A percentile compares a stretch with the other conserved stretches of the same genome.
phyloP scores from a whole-genome alignment of 1,140 invertebrate genomes.

The Achroia grisella region DNA sequence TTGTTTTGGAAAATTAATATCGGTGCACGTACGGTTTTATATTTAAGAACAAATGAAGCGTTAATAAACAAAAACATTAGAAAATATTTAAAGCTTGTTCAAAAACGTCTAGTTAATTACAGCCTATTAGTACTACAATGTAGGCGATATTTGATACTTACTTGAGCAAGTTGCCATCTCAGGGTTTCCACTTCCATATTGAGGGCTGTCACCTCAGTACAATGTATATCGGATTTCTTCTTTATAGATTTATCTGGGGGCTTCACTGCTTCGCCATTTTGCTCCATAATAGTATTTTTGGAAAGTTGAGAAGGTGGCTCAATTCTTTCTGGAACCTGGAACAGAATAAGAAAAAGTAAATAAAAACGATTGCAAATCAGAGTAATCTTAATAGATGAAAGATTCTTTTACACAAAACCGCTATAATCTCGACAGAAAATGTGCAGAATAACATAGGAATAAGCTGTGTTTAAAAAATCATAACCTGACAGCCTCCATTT shows the following conservation, averaged over 20 bases:
- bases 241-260: constrained; percentile 30
- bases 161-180: constrained; percentile 88
- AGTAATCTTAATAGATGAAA: no score
- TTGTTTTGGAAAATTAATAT: constrained; percentile 11
- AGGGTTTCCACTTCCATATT: constrained; percentile 85
- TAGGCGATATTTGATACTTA: constrained; percentile 34
- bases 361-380: no score
- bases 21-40: constrained; percentile 37
- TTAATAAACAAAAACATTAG: no score
- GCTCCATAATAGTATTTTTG: constrained; percentile 34
- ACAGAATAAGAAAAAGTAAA: constrained; percentile 27
- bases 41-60: background rate
- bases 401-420: no score
- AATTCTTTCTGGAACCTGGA: constrained; percentile 60
- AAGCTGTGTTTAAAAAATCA: no score
- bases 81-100: no score
- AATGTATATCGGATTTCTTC: constrained; percentile 31
- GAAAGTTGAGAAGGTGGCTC: constrained; percentile 51
- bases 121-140: no score
- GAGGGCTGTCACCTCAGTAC: constrained; percentile 77
- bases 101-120: no score
- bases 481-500: no score
- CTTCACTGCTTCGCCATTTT: constrained; percentile 35
- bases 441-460: no score
- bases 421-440: no score